phyloP scores from a whole-genome alignment of 37 sponge, comb jelly and placozoan species.

The Axinella damicornis region DNA sequence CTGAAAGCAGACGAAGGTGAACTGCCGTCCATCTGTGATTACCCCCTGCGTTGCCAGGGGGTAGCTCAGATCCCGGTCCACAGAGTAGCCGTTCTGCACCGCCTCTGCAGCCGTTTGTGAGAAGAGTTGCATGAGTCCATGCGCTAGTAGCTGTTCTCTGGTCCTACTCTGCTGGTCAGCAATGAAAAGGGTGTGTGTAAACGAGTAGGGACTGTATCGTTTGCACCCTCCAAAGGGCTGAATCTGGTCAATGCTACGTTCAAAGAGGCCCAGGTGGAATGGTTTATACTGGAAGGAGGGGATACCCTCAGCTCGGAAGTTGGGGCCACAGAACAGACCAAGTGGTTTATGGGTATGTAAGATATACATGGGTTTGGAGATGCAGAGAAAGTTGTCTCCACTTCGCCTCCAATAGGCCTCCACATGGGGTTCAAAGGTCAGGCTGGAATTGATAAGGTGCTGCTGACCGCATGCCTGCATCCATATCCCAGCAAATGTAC shows the following conservation, averaged over 20 bases:
- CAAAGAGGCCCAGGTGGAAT: conserved; percentile 44
- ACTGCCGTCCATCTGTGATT: conserved; percentile 68
- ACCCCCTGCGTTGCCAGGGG: conserved; percentile 75
- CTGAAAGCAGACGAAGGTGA: conserved; percentile 82
- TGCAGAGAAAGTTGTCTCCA: conserved; percentile 55
- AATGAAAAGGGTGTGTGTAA: conserved; percentile 77
- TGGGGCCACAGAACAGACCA: conserved; percentile 50
- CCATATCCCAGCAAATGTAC: conserved; percentile 53
- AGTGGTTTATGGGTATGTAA: conserved; percentile 60
- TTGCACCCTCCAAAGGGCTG: conserved; percentile 66
- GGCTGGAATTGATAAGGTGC: conserved; percentile 48
- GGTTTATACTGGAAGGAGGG: conserved; percentile 46
- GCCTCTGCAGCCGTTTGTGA: conserved; percentile 69
- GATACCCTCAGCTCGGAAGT: conserved; percentile 25
- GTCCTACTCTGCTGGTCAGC: conserved; percentile 14
- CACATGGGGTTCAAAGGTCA: conserved; percentile 55
- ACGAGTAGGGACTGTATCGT: conserved; percentile 30
- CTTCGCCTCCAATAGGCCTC: conserved; percentile 75
- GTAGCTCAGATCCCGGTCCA: conserved; percentile 53
- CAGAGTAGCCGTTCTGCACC: conserved; percentile 75
- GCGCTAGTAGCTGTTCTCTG: conserved; percentile 48
- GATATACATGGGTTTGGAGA: conserved; percentile 47
- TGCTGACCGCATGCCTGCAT: conserved; percentile 24
- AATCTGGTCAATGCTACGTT: conserved; percentile 73
- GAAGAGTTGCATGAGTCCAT: conserved; percentile 76